Evolutionary conservation across 2,797 vertebrate genomes (phyloP), one percentile per base, ranked within the genome.

Genomic region (Melanotaenia nigrans): DNA sequence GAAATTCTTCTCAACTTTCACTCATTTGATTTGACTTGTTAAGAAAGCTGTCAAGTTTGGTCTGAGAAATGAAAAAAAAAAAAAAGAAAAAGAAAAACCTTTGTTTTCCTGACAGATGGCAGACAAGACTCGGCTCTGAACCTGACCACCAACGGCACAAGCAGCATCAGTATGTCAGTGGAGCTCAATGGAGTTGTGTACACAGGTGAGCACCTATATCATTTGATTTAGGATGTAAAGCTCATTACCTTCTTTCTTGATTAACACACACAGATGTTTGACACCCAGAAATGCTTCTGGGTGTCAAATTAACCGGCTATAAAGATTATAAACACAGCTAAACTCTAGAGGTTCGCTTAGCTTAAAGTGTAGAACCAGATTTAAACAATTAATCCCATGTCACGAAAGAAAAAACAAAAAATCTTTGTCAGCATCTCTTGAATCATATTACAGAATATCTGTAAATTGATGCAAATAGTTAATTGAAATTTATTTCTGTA

Each of bases 101-200:
- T 73, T 78, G 25, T 79, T 68, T 77, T 45, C 61, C 68, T 68
- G 25, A 71, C 85, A 71, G 96, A 98, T 53, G 94, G 93, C 87
- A 95, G 96, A 79, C 96, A 94, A 84, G 96, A 98, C 73, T 90
- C 96, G 0, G 92, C 96, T 4, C 53, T 94, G 59, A 94, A 92
- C 84, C 87, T 95, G 66, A 93, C 94, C 74, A 93, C 92, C 74
- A 98, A 96, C 0, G 95, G 96, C 86, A 95, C 94, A 84, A 96
- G 92, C 92, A 99, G 97, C 92, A 99, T 99, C 87, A 99, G 96
- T 92, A 98, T 99, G 97, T 99, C 98, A 0, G 95, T 99, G 65
- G 98, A 99, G 90, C 97, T 99, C 76, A 99, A 99, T 1, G 98
- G 98, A 2, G 95, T 98, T 36, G 85, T 98, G 75, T 99, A 99